Evolutionary conservation across 53 echinoderm and acorn worm genomes (phyloP).

Genomic region (Echinometra lucunter): DNA sequence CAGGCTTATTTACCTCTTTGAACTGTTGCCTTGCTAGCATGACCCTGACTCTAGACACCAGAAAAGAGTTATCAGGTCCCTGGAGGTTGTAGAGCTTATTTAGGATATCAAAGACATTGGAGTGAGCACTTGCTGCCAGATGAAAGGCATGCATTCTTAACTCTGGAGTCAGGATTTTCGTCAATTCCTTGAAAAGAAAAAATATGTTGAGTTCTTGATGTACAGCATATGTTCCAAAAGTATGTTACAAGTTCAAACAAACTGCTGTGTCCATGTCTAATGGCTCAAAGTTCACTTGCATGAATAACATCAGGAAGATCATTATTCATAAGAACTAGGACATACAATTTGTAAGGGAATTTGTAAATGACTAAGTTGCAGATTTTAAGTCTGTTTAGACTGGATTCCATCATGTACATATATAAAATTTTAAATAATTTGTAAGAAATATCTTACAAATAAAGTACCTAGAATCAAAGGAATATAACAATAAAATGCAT

Average conservation of each 20-base stretch:
- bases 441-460: too few relatives aligned
- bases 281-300: too few relatives aligned
- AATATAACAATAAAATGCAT: too few relatives aligned
- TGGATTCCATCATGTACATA: too few relatives aligned
- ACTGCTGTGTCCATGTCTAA: not conserved
- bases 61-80: constrained; percentile 79
- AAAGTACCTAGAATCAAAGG: too few relatives aligned
- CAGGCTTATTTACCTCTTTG: constrained; percentile 99
- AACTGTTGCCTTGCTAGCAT: constrained; percentile 89
- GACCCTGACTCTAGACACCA: constrained; percentile 75
- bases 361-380: too few relatives aligned
- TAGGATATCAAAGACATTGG: constrained; percentile 86
- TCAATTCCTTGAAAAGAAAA: not conserved
- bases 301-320: too few relatives aligned
- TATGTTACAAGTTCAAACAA: not conserved
- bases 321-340: too few relatives aligned
- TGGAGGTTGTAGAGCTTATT: constrained; percentile 76
- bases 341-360: too few relatives aligned
- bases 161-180: constrained; percentile 71
- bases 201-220: not conserved
- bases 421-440: too few relatives aligned
- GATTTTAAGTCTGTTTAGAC: too few relatives aligned
- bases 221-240: not conserved
- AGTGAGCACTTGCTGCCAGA: constrained; percentile 85
- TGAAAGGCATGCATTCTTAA: constrained; percentile 78